phyloP scores from a whole-genome alignment of 1,140 invertebrate species.

The Orius laevigatus region DNA sequence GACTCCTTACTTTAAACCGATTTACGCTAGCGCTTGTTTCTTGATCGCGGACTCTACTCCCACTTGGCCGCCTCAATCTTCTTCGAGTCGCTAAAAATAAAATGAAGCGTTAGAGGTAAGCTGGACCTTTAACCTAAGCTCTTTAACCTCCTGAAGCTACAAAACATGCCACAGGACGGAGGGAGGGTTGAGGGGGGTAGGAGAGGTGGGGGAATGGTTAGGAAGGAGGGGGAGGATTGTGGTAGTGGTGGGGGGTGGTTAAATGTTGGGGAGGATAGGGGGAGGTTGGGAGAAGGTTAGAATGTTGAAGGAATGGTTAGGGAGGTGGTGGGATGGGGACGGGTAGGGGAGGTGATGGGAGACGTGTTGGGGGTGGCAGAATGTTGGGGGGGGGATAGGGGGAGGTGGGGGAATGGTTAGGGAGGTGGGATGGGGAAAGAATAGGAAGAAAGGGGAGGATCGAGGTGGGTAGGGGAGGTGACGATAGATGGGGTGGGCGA shows the following conservation, averaged over 20 bases:
- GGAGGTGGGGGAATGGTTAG: background rate
- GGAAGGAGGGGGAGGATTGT: background rate
- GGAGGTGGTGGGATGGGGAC: no score
- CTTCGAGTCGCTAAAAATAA: slow-evolving; percentile 31
- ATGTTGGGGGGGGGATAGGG: no score
- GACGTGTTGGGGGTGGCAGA: no score
- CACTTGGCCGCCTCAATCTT: slow-evolving; percentile 36
- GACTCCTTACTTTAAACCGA: slow-evolving; percentile 38
- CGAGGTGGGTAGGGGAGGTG: background rate
- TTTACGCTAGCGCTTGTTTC: slow-evolving; percentile 43
- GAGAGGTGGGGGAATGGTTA: background rate
- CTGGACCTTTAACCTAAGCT: background rate
- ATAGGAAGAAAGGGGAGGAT: background rate
- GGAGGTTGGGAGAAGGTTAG: background rate
- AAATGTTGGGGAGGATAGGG: background rate
- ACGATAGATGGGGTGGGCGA: no score
- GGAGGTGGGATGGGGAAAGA: background rate
- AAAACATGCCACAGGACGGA: background rate
- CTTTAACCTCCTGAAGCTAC: background rate
- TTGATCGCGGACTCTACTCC: slow-evolving; percentile 38
- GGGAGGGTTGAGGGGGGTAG: background rate
- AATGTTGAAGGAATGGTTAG: no score
- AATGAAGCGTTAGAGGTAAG: slow-evolving; percentile 5
- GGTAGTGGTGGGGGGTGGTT: background rate
- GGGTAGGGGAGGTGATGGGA: no score